These are phyloP conservation scores for Craniophora ligustri DNA, from an alignment of 2,888 invertebrate genomes.

Conservation along the genomic window DNA sequence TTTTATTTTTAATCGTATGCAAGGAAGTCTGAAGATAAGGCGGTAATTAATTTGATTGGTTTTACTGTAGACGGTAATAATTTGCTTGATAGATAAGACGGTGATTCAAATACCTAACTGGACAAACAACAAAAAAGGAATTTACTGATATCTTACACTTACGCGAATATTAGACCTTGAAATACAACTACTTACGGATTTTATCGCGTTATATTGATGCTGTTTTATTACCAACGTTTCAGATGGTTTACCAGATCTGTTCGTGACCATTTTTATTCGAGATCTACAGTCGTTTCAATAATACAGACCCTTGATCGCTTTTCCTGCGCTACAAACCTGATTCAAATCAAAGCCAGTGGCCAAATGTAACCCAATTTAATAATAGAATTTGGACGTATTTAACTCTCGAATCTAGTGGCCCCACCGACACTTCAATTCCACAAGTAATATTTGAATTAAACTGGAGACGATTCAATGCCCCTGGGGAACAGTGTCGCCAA, in stretches of 20 bases:
- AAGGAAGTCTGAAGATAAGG: slow-evolving; percentile 4
- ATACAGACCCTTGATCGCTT: slow-evolving; percentile 12
- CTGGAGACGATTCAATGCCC: slow-evolving; percentile 75
- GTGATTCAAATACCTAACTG: not conserved
- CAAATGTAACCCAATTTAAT: slow-evolving; percentile 50
- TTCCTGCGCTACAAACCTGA: slow-evolving; percentile 23
- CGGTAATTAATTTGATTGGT: slow-evolving; percentile 5
- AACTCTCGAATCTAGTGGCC: slow-evolving; percentile 59
- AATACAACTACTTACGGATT: no score
- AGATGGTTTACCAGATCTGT: no score
- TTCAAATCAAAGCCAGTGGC: slow-evolving; percentile 45
- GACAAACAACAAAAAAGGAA: no score
- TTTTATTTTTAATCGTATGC: not conserved
- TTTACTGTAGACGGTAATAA: slow-evolving; percentile 9
- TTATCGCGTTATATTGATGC: no score
- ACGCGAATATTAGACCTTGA: no score
- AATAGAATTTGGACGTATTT: slow-evolving; percentile 54
- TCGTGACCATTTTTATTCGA: no score
- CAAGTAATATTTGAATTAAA: slow-evolving; percentile 86
- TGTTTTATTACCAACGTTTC: no score
- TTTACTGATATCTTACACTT: no score
- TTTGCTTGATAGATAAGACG: slow-evolving; percentile 6
- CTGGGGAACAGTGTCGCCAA: slow-evolving; percentile 73
- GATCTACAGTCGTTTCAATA: slow-evolving; percentile 1
- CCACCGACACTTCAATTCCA: slow-evolving; percentile 76